A percentile compares a stretch with the other conserved stretches of the same genome.
phyloP scores from a whole-genome alignment of 2,113 vertebrate genomes.

The Lanius collurio region DNA sequence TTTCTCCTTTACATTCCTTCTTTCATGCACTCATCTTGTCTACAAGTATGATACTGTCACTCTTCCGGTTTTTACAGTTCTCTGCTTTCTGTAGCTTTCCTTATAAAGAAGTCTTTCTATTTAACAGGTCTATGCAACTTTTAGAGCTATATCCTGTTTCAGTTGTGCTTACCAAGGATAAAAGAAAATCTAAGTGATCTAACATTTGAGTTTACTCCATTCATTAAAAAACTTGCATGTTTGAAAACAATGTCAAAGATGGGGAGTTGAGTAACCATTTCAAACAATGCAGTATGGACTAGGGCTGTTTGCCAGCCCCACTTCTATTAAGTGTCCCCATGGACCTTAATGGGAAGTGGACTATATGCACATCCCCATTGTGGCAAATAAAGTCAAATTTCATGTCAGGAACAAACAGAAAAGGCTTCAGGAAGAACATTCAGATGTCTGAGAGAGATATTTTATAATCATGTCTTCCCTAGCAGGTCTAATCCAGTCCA shows the following conservation, averaged over 20 bases:
- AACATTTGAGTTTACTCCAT: background rate
- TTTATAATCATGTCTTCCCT: background rate
- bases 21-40: background rate
- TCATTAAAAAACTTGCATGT: background rate
- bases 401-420: background rate
- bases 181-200: background rate
- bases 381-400: background rate
- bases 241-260: slow-evolving; percentile 13
- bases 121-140: background rate
- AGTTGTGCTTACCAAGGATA: background rate
- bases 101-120: background rate
- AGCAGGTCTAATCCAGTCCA: background rate
- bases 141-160: background rate
- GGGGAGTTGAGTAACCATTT: background rate
- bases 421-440: background rate
- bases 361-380: background rate
- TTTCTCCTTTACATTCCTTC: background rate
- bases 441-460: background rate
- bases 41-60: background rate
- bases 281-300: background rate
- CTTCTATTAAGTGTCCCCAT: background rate
- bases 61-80: background rate
- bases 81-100: background rate
- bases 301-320: background rate
- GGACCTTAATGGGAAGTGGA: background rate